Evolutionary conservation across 2,113 vertebrate genomes (phyloP), one percentile per base, ranked within the genome.

Genomic region (Artemisiospiza belli): DNA sequence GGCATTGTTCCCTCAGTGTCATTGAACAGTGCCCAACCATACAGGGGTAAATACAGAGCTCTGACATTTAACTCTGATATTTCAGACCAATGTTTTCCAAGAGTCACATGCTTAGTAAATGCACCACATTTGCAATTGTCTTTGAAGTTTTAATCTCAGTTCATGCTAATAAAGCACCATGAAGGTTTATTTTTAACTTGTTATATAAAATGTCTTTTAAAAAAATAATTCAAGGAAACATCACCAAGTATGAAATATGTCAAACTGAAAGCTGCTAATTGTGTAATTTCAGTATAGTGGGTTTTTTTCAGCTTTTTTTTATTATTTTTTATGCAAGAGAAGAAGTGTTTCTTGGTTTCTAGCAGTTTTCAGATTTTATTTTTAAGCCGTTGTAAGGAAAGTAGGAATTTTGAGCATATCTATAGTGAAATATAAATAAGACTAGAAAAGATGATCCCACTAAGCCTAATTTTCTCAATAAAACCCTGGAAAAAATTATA

Each of bases 141-240:
- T 98, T 97, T 98, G 96, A 98, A 97, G 92, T 96, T 96, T 96
- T 98, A 97, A 97, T 96, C 92, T 97, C 83, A 57, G 92, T 95
- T 98, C 95, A 94, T 91, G 92, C 80, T 95, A 96, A 83, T 98
- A 97, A 97, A 97, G 94, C 75, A 96, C 93, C 86, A 89, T 83
- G 84, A 92, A 95, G 90, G 58, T 91, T 96, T 98, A 97, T 97
- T 97, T 98, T 98, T 97, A 97, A 93, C 95, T 94, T 96, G 64
- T 94, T 97, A 95, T 82, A 81, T 94, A 96, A 97, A 97, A 75
- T 66, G 23, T 8, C 46, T 49, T 49, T 72, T 88, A 39, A 2
- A 24, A 93, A 93, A 76, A 94, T 91, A 94, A 87, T 73, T 84
- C 87, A 96, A 91, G 87, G 90, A 93, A 80, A 81, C 51, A 78